These are phyloP conservation scores for Fulica atra DNA, from an alignment of 2,113 vertebrate genomes.

Conservation along the genomic window DNA sequence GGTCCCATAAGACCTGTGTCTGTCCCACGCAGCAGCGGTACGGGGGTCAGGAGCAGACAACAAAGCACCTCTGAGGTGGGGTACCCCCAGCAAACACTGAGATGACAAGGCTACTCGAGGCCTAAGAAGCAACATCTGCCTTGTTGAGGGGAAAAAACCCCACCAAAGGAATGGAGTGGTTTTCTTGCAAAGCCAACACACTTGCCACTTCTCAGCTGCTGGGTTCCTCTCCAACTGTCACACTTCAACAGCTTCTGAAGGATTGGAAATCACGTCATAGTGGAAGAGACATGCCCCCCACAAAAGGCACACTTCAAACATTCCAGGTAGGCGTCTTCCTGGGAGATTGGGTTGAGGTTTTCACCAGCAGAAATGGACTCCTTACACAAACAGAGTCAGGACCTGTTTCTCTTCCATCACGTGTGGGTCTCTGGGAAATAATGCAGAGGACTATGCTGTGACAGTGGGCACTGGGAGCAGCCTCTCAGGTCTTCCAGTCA, in stretches of 20 bases:
- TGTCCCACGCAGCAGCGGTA: accelerated
- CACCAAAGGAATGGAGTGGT: background rate
- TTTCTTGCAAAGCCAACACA: background rate
- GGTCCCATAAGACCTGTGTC: background rate
- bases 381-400: background rate
- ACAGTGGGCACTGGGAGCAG: background rate
- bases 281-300: background rate
- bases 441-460: background rate
- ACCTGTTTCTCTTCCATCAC: accelerated
- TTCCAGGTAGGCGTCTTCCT: background rate
- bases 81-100: background rate
- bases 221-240: accelerated
- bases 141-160: background rate
- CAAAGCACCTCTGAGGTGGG: background rate
- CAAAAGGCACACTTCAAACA: background rate
- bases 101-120: background rate
- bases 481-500: background rate
- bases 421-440: background rate
- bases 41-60: accelerated
- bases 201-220: background rate
- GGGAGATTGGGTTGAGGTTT: background rate
- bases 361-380: background rate
- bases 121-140: background rate
- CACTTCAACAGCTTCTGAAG: background rate
- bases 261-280: accelerated